Evolutionary conservation across 2,888 invertebrate genomes (phyloP), one percentile per base, ranked within the genome.

Genomic region (Stenchaetothrips biformis): DNA sequence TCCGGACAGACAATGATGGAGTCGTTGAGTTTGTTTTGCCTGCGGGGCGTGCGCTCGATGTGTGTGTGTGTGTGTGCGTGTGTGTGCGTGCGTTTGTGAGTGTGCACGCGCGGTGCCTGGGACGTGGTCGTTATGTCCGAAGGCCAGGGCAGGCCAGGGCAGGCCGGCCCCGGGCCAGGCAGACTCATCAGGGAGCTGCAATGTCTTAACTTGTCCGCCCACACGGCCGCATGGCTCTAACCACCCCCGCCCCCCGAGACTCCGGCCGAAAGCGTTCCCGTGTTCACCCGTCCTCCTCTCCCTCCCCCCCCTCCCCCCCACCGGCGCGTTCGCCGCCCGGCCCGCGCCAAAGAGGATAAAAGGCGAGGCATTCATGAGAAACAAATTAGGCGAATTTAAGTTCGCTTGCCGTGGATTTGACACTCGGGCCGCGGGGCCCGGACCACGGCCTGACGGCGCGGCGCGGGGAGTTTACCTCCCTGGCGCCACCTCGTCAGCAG

Each of bases 171-270:
- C 2, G 37, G 37, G 37, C 37, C 37, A 37, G 18, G 67, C 25
- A 74, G 25, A 74, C 67, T 74, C 67, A 74, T 74, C 67, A 74
- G 67, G 25, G 67, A 16, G 16, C 16, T 25, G 25, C 67, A 74
- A 74, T 74, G 67, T 74, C 67, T 74, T 74, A 74, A 74, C 67
- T 74, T 74, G 67, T 74, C 25, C 67, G 21, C 37, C 37, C 37
- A 37, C 37, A 37, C 37, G 37, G 37, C 37, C 37, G 37, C 37
- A 37, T 4, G 53, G 53, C 53, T 13, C 53, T 6, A 53, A 7
- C 53, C 53, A 53, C 53, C 4, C 16, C 11, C 53, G 53, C 53
- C 9, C 13, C 53, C 4, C 53, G 53, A 4, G 16, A 53, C 11
- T 53, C 53, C 18, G 53, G 53, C 53, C 18, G 53, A 53, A 18